Percentiles rank a stretch among this genome's conserved stretches.
These are phyloP conservation scores for Candoia aspera DNA, from an alignment of 2,113 vertebrate species.

Conservation along the genomic window DNA sequence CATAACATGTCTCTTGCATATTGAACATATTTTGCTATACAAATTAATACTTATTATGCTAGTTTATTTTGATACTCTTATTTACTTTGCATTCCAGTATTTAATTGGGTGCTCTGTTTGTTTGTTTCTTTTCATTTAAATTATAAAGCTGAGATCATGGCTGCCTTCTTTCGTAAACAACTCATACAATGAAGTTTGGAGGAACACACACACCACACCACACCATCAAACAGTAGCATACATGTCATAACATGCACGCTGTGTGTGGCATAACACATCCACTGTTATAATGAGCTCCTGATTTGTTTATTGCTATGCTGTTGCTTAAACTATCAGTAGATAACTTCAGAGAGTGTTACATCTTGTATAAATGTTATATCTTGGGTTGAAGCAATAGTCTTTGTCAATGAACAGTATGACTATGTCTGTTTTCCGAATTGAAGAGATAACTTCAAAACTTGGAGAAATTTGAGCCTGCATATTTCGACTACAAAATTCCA, in stretches of 20 bases:
- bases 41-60: conserved; percentile 70
- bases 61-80: conserved; percentile 65
- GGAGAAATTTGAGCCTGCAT: background rate
- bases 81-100: conserved; percentile 57
- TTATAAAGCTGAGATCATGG: conserved; percentile 54
- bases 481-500: background rate
- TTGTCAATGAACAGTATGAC: background rate
- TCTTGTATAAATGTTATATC: background rate
- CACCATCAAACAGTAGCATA: background rate
- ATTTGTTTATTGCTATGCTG: background rate
- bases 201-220: background rate
- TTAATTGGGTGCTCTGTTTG: conserved; percentile 50
- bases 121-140: conserved; percentile 58
- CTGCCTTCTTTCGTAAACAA: conserved; percentile 53
- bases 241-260: background rate
- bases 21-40: conserved; percentile 65
- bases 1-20: conserved; percentile 67
- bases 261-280: background rate
- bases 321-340: background rate
- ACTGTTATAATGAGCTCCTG: background rate
- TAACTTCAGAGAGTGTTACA: background rate
- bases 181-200: conserved; percentile 27
- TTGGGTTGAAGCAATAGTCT: background rate
- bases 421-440: background rate
- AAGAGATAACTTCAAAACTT: background rate